Conservation (phyloP, 1,140 invertebrate species). For the Drosophila fuyamai region DNA sequence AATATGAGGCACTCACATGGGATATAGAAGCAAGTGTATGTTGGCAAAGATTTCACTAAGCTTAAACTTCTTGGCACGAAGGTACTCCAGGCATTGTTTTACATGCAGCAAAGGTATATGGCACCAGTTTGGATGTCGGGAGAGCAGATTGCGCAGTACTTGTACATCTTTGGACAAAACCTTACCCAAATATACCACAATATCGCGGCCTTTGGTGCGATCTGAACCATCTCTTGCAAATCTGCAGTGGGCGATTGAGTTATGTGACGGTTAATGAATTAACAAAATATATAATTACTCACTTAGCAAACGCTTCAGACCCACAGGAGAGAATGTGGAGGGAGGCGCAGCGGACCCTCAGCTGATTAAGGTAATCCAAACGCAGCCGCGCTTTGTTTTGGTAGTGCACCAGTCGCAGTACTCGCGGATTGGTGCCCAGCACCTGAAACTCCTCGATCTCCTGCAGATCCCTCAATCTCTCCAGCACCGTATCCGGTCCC, state of each 20-base stretch:
- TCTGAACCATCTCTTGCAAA: constrained; percentile 86
- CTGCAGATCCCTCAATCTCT: constrained; percentile 85
- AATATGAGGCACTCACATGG: constrained; percentile 79
- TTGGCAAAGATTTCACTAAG: constrained; percentile 85
- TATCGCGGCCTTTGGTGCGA: constrained; percentile 86
- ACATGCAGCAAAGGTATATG: constrained; percentile 86
- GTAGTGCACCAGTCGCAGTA: constrained; percentile 86
- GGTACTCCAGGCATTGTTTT: constrained; percentile 85
- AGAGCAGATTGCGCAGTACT: constrained; percentile 83
- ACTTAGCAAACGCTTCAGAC: constrained; percentile 86
- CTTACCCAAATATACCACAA: constrained; percentile 83
- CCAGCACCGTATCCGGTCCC: constrained; percentile 85
- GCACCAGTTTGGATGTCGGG: constrained; percentile 86
- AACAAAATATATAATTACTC: constrained; percentile 43
- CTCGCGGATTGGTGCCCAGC: constrained; percentile 86
- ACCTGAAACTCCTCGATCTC: constrained; percentile 86
- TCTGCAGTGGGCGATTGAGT: constrained; percentile 65
- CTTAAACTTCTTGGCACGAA: constrained; percentile 84
- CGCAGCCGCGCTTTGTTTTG: constrained; percentile 86
- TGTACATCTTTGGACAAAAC: constrained; percentile 62
- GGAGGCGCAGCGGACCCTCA: constrained; percentile 86
- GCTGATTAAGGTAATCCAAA: constrained; percentile 85
- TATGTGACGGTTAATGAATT: not conserved
- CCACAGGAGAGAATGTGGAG: constrained; percentile 86
- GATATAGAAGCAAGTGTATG: constrained; percentile 86